Conservation (phyloP, 1,140 invertebrate species). For the Venustaconcha ellipsiformis region DNA sequence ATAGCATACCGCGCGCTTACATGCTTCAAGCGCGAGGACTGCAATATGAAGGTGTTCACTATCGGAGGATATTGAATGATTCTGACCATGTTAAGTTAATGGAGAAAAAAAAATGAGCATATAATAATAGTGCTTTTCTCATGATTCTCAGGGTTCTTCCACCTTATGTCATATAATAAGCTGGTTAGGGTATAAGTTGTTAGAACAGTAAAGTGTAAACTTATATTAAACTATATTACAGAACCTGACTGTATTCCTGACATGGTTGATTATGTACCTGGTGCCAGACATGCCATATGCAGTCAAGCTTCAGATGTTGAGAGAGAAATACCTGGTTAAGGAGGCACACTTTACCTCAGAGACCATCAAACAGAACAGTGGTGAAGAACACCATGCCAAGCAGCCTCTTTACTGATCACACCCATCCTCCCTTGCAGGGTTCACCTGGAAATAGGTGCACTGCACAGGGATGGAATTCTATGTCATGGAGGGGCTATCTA, state of each 20-base stretch:
- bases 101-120: too few species aligned
- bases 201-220: not conserved
- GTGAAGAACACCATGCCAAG: too few species aligned
- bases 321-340: slow-evolving; percentile 89
- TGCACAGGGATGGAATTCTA: too few species aligned
- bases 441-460: too few species aligned
- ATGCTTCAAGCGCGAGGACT: too few species aligned
- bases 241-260: slow-evolving; percentile 86
- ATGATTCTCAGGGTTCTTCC: slow-evolving; percentile 8
- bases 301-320: slow-evolving; percentile 82
- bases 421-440: too few species aligned
- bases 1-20: too few species aligned
- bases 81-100: too few species aligned
- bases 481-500: too few species aligned
- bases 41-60: too few species aligned
- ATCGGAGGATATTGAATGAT: too few species aligned
- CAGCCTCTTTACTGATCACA: too few species aligned
- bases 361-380: slow-evolving; percentile 14
- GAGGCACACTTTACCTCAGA: slow-evolving; percentile 85
- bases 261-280: slow-evolving; percentile 86
- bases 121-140: not conserved
- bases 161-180: slow-evolving; percentile 4
- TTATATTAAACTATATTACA: slow-evolving; percentile 69
- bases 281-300: slow-evolving; percentile 87
- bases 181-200: not conserved